phyloP scores from a whole-genome alignment of 2,113 vertebrate species.

The Podilymbus podiceps region DNA sequence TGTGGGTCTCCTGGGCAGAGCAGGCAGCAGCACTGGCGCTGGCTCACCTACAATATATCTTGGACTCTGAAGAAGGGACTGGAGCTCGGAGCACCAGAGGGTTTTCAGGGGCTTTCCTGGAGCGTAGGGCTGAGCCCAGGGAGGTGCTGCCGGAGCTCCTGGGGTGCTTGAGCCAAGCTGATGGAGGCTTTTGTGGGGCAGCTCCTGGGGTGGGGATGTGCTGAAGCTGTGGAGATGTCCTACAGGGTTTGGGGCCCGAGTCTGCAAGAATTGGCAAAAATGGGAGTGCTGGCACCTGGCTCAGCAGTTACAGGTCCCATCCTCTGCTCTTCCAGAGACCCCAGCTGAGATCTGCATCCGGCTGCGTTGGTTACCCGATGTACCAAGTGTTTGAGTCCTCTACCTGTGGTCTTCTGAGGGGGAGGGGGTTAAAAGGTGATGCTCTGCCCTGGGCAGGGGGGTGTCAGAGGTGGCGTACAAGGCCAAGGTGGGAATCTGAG shows the following conservation, averaged over 20 bases:
- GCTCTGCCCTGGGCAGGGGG: neutral
- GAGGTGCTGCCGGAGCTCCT: neutral
- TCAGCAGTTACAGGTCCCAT: neutral
- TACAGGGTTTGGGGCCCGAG: neutral
- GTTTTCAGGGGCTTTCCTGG: neutral
- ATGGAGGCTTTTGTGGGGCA: neutral
- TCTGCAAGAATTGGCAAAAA: neutral
- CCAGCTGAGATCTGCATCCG: neutral
- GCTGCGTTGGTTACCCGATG: rapidly evolving
- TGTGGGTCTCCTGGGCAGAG: rapidly evolving
- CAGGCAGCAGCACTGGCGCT: rapidly evolving
- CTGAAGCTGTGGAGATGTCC: neutral
- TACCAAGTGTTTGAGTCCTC: neutral
- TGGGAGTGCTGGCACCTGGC: neutral
- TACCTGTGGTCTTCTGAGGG: neutral
- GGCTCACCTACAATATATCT: rapidly evolving
- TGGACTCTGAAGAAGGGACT: neutral
- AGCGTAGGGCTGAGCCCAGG: neutral
- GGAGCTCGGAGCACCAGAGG: neutral
- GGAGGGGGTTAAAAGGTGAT: neutral
- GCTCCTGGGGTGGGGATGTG: neutral
- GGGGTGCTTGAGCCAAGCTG: neutral
- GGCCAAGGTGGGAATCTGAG: neutral
- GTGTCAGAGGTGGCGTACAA: neutral
- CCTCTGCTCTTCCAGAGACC: neutral